Conservation (phyloP, 2,113 vertebrate genomes). For the Halichoerus grypus region DNA sequence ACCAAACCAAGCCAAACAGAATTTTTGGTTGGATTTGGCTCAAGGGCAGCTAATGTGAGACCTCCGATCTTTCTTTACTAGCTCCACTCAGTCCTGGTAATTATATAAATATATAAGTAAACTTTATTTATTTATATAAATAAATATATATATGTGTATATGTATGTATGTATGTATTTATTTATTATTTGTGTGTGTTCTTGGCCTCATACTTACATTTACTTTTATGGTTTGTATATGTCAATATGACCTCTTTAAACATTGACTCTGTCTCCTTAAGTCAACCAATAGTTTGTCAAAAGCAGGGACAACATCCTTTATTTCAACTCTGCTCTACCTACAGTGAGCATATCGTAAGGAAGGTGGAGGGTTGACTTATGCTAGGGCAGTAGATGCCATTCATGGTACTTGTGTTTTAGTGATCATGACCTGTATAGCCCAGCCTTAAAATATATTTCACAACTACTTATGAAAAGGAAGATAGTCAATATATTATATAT, state of each 20-base stretch:
- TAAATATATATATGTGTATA: background rate
- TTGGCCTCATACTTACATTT: background rate
- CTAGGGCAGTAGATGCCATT: background rate
- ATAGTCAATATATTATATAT: background rate
- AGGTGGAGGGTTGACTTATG: background rate
- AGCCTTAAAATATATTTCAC: conserved; percentile 37
- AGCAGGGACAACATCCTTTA: background rate
- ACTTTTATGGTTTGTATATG: background rate
- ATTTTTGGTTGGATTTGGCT: background rate
- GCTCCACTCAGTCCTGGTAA: background rate
- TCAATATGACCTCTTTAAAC: background rate
- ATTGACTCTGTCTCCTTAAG: background rate
- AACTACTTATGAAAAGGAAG: background rate
- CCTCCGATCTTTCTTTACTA: background rate
- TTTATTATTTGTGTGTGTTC: background rate
- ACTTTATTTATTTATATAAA: no score
- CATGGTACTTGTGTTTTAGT: background rate
- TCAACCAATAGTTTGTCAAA: background rate
- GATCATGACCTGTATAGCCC: background rate
- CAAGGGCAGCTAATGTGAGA: background rate
- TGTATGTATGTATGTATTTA: background rate
- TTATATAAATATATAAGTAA: background rate
- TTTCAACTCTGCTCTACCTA: background rate
- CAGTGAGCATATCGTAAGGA: background rate
- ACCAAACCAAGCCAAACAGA: background rate